A percentile compares a stretch with the other conserved stretches of the same genome.
phyloP scores from a whole-genome alignment of 2,888 invertebrate genomes.

The Diaperis boleti region DNA sequence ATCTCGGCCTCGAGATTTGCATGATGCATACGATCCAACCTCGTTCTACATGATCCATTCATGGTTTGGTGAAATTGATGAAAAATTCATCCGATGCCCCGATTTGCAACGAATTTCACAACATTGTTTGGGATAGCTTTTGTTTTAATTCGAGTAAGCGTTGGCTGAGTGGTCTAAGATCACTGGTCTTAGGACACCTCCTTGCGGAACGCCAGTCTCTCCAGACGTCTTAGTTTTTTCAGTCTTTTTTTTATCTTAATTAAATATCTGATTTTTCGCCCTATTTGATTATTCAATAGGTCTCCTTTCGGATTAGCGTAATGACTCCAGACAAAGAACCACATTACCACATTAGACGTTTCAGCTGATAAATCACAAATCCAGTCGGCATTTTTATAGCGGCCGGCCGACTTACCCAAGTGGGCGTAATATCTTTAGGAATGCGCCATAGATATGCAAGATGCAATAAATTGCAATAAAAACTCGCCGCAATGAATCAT shows the following conservation, averaged over 20 bases:
- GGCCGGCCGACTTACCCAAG: slow-evolving; percentile 40
- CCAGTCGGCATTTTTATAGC: slow-evolving; percentile 40
- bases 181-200: too few relatives aligned
- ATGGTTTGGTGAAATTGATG: too few relatives aligned
- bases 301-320: slow-evolving; percentile 28
- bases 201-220: too few relatives aligned
- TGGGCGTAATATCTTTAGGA: slow-evolving; percentile 55
- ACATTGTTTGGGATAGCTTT: slow-evolving; percentile 4
- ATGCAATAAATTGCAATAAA: slow-evolving; percentile 59
- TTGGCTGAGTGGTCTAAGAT: too few relatives aligned
- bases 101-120: slow-evolving; percentile 14
- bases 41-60: slow-evolving; percentile 18
- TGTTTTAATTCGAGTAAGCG: too few relatives aligned
- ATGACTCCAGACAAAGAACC: slow-evolving; percentile 32
- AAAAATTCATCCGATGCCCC: background rate
- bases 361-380: slow-evolving; percentile 42
- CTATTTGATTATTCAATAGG: too few relatives aligned
- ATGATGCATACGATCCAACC: slow-evolving; percentile 6
- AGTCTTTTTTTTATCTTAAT: too few relatives aligned
- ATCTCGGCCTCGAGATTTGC: slow-evolving; percentile 25
- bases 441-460: slow-evolving; percentile 54
- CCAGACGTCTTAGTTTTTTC: too few relatives aligned
- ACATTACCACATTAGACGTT: slow-evolving; percentile 37
- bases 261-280: too few relatives aligned
- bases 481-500: slow-evolving; percentile 58